Evolutionary conservation across 2,888 invertebrate genomes (phyloP).

Genomic region (Eubasilissa splendida): DNA sequence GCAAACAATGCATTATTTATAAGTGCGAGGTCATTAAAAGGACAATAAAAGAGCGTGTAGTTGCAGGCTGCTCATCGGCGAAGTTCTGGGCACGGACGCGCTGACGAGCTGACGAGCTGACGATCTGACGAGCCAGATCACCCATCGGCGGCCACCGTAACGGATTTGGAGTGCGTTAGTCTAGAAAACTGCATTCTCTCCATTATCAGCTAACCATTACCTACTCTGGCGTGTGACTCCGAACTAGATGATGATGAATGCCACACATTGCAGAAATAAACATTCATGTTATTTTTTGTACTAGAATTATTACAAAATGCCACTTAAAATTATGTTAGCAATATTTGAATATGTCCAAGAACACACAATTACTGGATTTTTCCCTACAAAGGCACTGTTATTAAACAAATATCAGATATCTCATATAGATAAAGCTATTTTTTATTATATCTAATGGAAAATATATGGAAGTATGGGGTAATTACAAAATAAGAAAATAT

Average conservation of each 20-base stretch:
- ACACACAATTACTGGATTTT: no score
- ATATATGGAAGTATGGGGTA: no score
- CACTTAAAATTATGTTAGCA: no score
- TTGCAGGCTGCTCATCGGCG: not conserved
- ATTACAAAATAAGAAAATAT: no score
- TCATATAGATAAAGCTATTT: no score
- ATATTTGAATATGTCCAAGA: no score
- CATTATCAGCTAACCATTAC: not conserved
- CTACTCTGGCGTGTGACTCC: slow-evolving; percentile 8
- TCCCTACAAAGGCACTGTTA: no score
- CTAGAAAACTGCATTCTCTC: slow-evolving; percentile 57
- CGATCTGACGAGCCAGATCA: not conserved
- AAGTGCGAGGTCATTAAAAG: slow-evolving; percentile 30
- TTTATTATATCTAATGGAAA: no score
- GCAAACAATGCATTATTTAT: slow-evolving; percentile 30
- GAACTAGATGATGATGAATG: slow-evolving; percentile 7
- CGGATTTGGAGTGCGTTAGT: slow-evolving; percentile 56
- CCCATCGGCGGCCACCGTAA: slow-evolving; percentile 46
- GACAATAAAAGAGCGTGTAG: slow-evolving; percentile 10
- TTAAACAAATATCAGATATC: no score
- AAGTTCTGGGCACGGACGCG: not conserved
- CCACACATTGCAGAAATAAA: not conserved
- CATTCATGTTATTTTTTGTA: no score
- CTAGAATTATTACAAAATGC: no score
- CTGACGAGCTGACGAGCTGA: not conserved